A percentile compares a stretch with the other conserved stretches of the same genome.
phyloP scores from a whole-genome alignment of 2,113 vertebrate species.

The Mesitornis unicolor region DNA sequence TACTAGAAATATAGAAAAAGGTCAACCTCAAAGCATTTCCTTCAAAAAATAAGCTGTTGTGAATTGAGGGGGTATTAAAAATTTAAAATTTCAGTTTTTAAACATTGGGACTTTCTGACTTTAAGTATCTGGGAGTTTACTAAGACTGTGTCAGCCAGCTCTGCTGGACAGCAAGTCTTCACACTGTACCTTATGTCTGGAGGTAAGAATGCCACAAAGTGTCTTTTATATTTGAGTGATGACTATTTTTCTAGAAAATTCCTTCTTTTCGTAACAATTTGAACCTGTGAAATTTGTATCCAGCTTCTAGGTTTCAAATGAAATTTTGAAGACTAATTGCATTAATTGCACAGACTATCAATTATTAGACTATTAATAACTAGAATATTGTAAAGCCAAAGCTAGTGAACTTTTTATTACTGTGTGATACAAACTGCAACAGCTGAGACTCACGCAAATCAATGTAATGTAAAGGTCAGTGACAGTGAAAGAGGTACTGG shows the following conservation, averaged over 20 bases:
- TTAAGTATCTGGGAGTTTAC: background rate
- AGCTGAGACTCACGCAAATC: background rate
- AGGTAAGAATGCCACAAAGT: background rate
- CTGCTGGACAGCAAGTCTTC: background rate
- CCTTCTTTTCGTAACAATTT: background rate
- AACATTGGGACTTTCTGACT: background rate
- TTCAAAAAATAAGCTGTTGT: background rate
- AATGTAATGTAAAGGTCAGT: background rate
- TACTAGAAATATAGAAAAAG: background rate
- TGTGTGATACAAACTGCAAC: background rate
- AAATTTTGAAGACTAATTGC: background rate
- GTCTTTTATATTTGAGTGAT: background rate
- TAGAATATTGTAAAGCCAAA: background rate
- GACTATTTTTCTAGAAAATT: background rate
- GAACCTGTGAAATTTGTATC: background rate
- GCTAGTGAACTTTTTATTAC: background rate
- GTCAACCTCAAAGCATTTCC: background rate
- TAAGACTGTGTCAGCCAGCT: background rate
- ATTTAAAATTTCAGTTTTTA: background rate
- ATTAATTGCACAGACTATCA: background rate
- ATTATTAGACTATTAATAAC: background rate
- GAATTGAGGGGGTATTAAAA: background rate
- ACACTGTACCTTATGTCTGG: rapidly evolving
- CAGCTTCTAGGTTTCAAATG: background rate
- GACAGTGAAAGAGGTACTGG: background rate